A percentile compares a stretch with the other conserved stretches of the same genome.
Evolutionary conservation across 2,797 vertebrate species (phyloP).

Genomic region (Tolypeutes matacus): DNA sequence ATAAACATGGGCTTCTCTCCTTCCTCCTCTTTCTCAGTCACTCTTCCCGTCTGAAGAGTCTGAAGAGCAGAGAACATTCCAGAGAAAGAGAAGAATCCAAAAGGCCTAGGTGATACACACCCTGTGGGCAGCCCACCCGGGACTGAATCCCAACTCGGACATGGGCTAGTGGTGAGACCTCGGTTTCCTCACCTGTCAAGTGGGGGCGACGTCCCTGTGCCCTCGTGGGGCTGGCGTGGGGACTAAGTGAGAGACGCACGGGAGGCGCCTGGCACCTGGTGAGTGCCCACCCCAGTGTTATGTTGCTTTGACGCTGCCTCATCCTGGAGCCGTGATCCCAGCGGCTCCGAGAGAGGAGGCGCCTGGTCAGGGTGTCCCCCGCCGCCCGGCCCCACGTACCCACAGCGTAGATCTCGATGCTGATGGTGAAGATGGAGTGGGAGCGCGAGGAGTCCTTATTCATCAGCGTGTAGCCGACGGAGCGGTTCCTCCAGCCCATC

Average conservation of each 20-base stretch:
- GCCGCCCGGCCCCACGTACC: slow-evolving; percentile 82
- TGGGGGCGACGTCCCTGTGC: background rate
- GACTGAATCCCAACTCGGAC: background rate
- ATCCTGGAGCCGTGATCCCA: background rate
- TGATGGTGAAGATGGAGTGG: slow-evolving; percentile 95
- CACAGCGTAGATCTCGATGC: slow-evolving; percentile 92
- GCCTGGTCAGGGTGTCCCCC: accelerated
- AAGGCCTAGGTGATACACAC: background rate
- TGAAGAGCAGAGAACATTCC: background rate
- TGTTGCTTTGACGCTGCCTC: background rate
- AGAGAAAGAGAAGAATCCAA: background rate
- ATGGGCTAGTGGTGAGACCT: background rate
- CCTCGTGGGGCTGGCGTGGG: background rate
- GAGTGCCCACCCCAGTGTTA: accelerated
- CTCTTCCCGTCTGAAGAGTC: background rate
- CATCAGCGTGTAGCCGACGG: slow-evolving; percentile 94
- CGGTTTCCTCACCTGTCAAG: background rate
- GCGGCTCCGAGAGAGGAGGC: too few relatives aligned
- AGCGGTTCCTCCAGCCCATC: slow-evolving; percentile 92
- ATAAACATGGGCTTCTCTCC: background rate
- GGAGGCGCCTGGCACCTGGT: accelerated
- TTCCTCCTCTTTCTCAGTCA: background rate
- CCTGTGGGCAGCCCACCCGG: background rate
- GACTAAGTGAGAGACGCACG: background rate
- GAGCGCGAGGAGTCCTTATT: slow-evolving; percentile 96